phyloP scores from a whole-genome alignment of 2,113 vertebrate genomes.

The Cettia cetti region DNA sequence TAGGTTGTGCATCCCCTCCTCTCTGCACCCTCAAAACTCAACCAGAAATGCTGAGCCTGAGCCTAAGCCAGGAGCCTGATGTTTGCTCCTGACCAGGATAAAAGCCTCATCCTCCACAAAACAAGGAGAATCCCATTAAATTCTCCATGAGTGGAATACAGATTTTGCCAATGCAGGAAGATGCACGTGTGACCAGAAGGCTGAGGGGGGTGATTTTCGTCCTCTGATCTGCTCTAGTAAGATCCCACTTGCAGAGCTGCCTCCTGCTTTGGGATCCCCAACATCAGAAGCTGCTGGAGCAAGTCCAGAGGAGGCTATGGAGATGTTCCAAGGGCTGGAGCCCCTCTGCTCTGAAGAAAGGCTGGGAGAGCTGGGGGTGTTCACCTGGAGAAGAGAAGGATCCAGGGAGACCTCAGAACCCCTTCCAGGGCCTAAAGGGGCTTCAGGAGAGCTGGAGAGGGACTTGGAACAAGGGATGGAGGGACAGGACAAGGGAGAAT shows the following conservation, averaged over 20 bases:
- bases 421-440: background rate
- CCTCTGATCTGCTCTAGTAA: background rate
- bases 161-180: background rate
- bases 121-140: background rate
- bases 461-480: background rate
- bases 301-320: accelerated
- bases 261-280: background rate
- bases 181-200: background rate
- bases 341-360: background rate
- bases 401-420: background rate
- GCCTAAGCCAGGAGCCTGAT: background rate
- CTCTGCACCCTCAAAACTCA: background rate
- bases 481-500: background rate
- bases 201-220: background rate
- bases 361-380: background rate
- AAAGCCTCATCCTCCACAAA: background rate
- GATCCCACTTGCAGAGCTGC: background rate
- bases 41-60: background rate
- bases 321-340: background rate
- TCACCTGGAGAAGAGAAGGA: background rate
- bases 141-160: background rate
- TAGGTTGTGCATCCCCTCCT: accelerated
- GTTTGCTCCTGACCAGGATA: background rate
- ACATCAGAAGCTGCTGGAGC: background rate
- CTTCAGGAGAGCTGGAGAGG: background rate